phyloP scores from a whole-genome alignment of 2,888 invertebrate species.

The Brachycybe producta region DNA sequence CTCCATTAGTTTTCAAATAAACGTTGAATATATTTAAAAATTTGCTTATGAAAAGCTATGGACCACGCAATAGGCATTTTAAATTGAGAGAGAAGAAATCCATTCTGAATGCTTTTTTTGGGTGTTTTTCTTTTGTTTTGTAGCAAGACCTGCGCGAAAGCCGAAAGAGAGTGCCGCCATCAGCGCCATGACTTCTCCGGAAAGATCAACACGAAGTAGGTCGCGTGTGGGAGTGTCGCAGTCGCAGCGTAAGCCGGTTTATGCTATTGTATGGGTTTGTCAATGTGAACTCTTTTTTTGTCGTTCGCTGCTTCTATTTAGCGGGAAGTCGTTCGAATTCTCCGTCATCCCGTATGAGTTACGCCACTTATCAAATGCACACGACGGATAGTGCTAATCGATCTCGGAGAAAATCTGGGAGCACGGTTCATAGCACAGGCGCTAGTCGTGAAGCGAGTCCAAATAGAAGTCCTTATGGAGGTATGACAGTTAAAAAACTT shows the following conservation, averaged over 20 bases:
- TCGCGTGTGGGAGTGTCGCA: constrained; percentile 67
- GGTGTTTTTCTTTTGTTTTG: constrained; percentile 22
- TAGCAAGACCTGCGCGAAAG: constrained; percentile 51
- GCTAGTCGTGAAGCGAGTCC: constrained; percentile 38
- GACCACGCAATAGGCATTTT: no score
- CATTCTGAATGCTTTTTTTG: no score
- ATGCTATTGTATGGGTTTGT: neutral
- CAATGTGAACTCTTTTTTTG: neutral
- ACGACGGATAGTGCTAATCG: constrained; percentile 24
- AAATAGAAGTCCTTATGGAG: no score
- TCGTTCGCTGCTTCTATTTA: constrained; percentile 32
- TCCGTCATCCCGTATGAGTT: constrained; percentile 71
- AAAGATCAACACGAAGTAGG: constrained; percentile 40
- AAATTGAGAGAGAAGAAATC: no score
- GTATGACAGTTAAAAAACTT: no score
- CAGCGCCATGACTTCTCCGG: constrained; percentile 47
- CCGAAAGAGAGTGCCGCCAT: constrained; percentile 38
- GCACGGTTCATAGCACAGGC: constrained; percentile 34
- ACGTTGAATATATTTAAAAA: no score
- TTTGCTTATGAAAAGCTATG: no score
- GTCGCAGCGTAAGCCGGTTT: constrained; percentile 66
- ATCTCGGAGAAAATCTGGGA: constrained; percentile 26
- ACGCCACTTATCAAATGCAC: constrained; percentile 44
- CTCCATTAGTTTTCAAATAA: no score
- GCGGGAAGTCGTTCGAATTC: constrained; percentile 88